Evolutionary conservation across 2,888 invertebrate species (phyloP), one percentile per base, ranked within the genome.

Genomic region (Tanaodytes sp.): DNA sequence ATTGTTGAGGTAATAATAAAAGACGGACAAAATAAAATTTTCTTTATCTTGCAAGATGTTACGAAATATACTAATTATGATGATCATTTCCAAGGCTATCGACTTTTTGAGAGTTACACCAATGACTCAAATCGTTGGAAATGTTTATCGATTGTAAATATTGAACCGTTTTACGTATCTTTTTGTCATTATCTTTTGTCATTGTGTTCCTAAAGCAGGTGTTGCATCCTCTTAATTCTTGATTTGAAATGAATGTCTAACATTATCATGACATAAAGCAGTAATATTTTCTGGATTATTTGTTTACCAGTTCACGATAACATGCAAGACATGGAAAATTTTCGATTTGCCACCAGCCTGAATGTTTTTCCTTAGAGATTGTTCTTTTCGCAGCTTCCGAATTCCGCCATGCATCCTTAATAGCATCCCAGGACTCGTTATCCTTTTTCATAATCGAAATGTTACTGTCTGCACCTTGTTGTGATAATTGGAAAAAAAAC

Each of bases 151-250:
- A 11, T 33, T 15, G 16, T 18, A 48, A 19, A 1, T 9, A 31
- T 48, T 33, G 48, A 48, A 48, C 12, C 33, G 12, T 54, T 14
- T 54, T 42, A 30, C 18, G 54, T 40, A 18, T 30, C 40, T n/a
- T n/a, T n/a, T n/a, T n/a, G n/a, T n/a, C 49, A 9, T 49, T n/a
- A n/a, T n/a, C n/a, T n/a, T n/a, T n/a, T n/a, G n/a, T n/a, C n/a
- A n/a, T n/a, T n/a, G n/a, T n/a, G n/a, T n/a, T n/a, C n/a, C n/a
- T n/a, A n/a, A n/a, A n/a, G n/a, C n/a, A n/a, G n/a, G n/a, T n/a
- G n/a, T n/a, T n/a, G n/a, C n/a, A n/a, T n/a, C n/a, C n/a, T n/a
- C n/a, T n/a, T n/a, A n/a, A n/a, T n/a, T n/a, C n/a, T n/a, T n/a
- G n/a, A n/a, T n/a, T n/a, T n/a, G n/a, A n/a, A n/a, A n/a, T n/a